Base-by-base conservation (phyloP, 2,888 invertebrate species). In the Drosophila engyochracea region DNA sequence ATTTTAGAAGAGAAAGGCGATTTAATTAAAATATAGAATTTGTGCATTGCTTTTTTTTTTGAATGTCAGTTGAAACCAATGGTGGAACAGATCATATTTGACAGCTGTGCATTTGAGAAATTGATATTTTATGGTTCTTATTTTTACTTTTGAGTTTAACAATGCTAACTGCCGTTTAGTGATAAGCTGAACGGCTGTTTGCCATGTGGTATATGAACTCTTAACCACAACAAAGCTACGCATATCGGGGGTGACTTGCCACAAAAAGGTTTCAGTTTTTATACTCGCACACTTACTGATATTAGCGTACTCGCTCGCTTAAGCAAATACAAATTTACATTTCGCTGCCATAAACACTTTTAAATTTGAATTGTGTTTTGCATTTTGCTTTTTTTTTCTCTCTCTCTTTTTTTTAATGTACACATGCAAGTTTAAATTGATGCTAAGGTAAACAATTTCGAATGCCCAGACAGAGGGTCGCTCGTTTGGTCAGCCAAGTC, bases 331-430 rank as follows among this genome's bases (percentile, higher is more conserved):
- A 90, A 91, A 91, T 91, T 91, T 91, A 90, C 91, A 91, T 91
- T 91, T 91, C 89, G 91, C 91, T 91, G 89, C 85, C 91, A 91
- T 91, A 91, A 91, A 91, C 91, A 91, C 85, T 91, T 91, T 91
- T 91, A 91, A 90, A 90, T 90, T 90, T 91, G 84, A 90, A 89
- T 86, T 89, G 76, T 76, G 68, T 71, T 81, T 74, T 70, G 39
- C 53, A 54, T 72, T 31, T 16, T 33, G 14, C 54, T 52, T n/a
- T 54, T 58, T 73, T 60, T 60, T 28, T 16, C 64, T 9, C 31
- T 31, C 31, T 31, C 31, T n/a, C 37, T 62, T 53, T 62, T 69
- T 71, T 78, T 72, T 55, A 76, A 76, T 81, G 76, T 79, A 79
- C 79, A 62, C 86, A 91, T 84, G 91, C 81, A 91, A 91, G 91